Evolutionary conservation across 2,113 vertebrate species (phyloP), one percentile per base, ranked within the genome.

Genomic region (Nymphicus hollandicus): DNA sequence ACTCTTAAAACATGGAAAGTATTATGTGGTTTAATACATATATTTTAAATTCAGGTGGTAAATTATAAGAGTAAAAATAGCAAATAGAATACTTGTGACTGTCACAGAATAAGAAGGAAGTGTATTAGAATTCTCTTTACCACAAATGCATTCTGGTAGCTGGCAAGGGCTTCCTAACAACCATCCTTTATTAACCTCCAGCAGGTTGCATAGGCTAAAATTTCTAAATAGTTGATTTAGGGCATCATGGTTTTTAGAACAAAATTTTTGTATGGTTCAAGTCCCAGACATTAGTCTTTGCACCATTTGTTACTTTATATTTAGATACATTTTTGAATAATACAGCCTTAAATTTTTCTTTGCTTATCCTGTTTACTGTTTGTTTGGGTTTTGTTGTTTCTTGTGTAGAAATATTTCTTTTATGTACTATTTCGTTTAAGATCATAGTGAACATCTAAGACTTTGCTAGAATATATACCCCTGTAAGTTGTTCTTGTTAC

Each of bases 1-100:
- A 6, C 7, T 77, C 7, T 25, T 35, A 39, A 24, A 50, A 63
- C 41, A 60, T 24, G 12, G 11, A 61, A 65, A 7, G 10, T 27
- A 53, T 22, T 46, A 7, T 31, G 28, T 24, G 8, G 0, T 29
- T 46, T 23, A 12, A 10, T 33, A 22, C 13, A 5, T 27, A 1
- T 28, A 25, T 84, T 39, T 83, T 49, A 71, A 61, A 52, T 37
- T 27, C 18, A 20, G 4, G 9, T 65, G 58, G 6, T 4, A 77
- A 41, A 49, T n/a, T n/a, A 4, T 41, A 65, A 39, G 41, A 43
- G 11, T 10, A 50, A 64, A 69, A 58, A 18, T 18, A 17, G n/a
- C 17, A 25, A 44, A 19, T 4, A 35, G 9, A 13, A 10, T 71
- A 43, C 13, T 6, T 66, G 6, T 50, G 47, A 31, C 14, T 39